Evolutionary conservation across 2,113 vertebrate genomes (phyloP).

Genomic region (Sisor rabdophorus): DNA sequence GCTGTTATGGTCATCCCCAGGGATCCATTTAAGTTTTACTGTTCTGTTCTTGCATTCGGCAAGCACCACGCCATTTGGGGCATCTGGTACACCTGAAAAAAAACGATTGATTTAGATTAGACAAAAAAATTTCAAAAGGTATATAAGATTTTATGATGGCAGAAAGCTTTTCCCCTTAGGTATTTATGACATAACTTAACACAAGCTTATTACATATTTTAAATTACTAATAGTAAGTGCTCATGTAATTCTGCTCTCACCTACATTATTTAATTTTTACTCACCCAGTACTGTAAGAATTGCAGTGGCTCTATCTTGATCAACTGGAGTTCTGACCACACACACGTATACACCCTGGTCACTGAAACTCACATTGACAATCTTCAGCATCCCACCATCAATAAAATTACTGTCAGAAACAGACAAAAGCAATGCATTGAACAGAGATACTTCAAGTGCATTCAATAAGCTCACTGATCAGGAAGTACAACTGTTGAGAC

Average conservation of each 20-base stretch:
- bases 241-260: background rate
- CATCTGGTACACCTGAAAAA: conserved; percentile 81
- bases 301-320: conserved; percentile 62
- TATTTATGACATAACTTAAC: background rate
- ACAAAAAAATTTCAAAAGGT: too few relatives aligned
- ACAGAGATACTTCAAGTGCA: background rate
- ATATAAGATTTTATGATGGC: too few relatives aligned
- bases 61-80: conserved; percentile 77
- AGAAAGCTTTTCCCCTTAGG: too few relatives aligned
- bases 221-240: background rate
- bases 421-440: conserved; percentile 42
- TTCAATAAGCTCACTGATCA: conserved; percentile 1
- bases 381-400: conserved; percentile 77
- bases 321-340: conserved; percentile 76
- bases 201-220: background rate
- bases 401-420: conserved; percentile 65
- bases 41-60: conserved; percentile 79
- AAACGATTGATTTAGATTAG: too few relatives aligned
- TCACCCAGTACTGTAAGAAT: conserved; percentile 83
- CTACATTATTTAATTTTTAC: conserved; percentile 48
- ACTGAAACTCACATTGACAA: conserved; percentile 74
- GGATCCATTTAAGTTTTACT: conserved; percentile 82
- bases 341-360: conserved; percentile 84
- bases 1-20: conserved; percentile 83
- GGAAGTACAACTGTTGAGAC: background rate